Evolutionary conservation across 1,140 invertebrate genomes (phyloP), one percentile per base, ranked within the genome.

Genomic region (Dendroctonus ponderosae): DNA sequence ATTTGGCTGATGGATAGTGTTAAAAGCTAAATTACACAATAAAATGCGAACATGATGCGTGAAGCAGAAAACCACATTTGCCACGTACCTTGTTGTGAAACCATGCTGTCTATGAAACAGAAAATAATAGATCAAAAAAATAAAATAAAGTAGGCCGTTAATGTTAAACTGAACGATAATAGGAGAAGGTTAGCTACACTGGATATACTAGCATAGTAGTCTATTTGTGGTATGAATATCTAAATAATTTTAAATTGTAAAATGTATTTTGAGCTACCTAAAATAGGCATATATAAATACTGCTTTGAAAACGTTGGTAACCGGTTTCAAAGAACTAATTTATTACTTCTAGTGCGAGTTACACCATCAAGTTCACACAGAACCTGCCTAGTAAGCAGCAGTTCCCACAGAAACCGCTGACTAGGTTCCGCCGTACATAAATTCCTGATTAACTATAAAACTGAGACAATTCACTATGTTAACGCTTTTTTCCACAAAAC

Each of bases 81-180:
- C 60, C 64, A 66, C 64, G 41, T 66, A 66, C 64, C 64, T 66
- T 66, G 64, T 53, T 66, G 54, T 38, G 64, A 59, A 66, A 66
- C 64, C 56, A 66, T 60, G 57, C 56, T 66, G 54, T 66, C 64
- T 66, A 66, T 60, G 60, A 59, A 66, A 66, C 39, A 66, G 41
- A 60, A 66, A 61, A 26, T 12, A 61, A 46, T 56, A 38, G 40
- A 51, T 40, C 54, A 54, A 15, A 37, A 26, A 14, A 39, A 15
- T 38, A 39, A 51, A 63, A 63, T 51, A 50, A 7, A 38, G 15
- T 39, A 37, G 38, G 38, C 26, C 26, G 26, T 54, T 11, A 11
- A 11, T 38, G 52, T 54, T 38, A 54, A 54, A 40, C 9, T 38
- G 15, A 56, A 42, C 12, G 41, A 43, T 59, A 44, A 44, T 2